A percentile compares a stretch with the other conserved stretches of the same genome.
Evolutionary conservation across 2,888 invertebrate genomes (phyloP).

Genomic region (Lottia scabra): DNA sequence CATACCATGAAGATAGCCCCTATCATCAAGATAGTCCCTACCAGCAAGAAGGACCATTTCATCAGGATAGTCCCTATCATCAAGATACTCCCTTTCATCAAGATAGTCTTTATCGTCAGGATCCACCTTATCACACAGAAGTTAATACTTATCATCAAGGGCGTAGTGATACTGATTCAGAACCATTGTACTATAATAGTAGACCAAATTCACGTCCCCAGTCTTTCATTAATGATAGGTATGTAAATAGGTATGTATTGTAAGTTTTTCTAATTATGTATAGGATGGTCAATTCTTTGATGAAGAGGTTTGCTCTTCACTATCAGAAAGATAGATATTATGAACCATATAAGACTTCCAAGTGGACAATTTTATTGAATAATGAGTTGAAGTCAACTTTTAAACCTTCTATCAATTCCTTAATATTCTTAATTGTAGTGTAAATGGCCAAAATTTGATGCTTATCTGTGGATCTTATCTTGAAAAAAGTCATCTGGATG

Average conservation of each 20-base stretch:
- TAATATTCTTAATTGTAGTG: too few relatives aligned
- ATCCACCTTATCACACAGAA: constrained; percentile 68
- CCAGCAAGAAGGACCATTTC: constrained; percentile 29
- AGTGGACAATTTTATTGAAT: too few relatives aligned
- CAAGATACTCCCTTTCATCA: constrained; percentile 36
- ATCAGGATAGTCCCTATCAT: constrained; percentile 28
- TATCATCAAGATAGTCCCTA: constrained; percentile 35
- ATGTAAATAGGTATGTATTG: constrained; percentile 1
- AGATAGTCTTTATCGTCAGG: constrained; percentile 34
- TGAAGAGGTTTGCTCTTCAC: too few relatives aligned
- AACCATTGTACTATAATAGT: constrained; percentile 85
- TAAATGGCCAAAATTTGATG: too few relatives aligned
- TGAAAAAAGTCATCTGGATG: too few relatives aligned
- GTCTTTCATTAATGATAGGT: constrained; percentile 58
- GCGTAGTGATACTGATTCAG: constrained; percentile 69
- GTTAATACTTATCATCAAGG: constrained; percentile 39
- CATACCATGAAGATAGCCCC: constrained; percentile 32
- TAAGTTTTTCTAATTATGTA: neutral
- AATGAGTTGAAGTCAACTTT: too few relatives aligned
- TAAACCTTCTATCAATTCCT: too few relatives aligned
- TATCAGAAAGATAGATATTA: too few relatives aligned
- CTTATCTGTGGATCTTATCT: too few relatives aligned
- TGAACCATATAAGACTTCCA: too few relatives aligned
- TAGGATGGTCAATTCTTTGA: too few relatives aligned
- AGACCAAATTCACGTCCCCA: constrained; percentile 77